Conservation (phyloP, 2,113 vertebrate species). For the Ptilorrhoa leucosticta region DNA sequence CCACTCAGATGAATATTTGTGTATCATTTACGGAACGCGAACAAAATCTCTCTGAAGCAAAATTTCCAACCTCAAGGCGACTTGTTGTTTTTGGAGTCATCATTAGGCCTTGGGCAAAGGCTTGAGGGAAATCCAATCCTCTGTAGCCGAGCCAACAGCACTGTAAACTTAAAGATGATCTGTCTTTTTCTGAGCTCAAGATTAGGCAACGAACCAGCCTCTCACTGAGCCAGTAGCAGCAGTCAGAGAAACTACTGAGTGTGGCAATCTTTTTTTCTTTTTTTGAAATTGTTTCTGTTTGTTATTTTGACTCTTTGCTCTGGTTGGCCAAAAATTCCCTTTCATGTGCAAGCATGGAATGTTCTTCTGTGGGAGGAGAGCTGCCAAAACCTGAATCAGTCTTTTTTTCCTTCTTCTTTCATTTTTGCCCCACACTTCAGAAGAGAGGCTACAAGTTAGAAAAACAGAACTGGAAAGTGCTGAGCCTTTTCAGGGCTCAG, state of each 20-base stretch:
- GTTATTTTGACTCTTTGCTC: background rate
- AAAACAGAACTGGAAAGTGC: background rate
- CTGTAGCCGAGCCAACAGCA: conserved; percentile 28
- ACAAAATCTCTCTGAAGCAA: conserved; percentile 28
- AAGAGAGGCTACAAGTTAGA: background rate
- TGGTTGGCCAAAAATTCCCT: background rate
- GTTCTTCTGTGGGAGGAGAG: background rate
- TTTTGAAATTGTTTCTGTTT: conserved; percentile 8
- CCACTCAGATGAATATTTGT: background rate
- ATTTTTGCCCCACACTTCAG: background rate
- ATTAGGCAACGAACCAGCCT: background rate
- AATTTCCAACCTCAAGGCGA: conserved; percentile 48
- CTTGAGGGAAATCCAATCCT: conserved; percentile 47
- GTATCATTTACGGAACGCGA: background rate
- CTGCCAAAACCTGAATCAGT: background rate
- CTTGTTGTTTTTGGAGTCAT: conserved; percentile 55
- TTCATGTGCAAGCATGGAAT: background rate
- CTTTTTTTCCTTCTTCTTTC: background rate
- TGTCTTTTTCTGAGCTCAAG: background rate
- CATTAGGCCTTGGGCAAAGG: background rate
- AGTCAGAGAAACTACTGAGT: background rate
- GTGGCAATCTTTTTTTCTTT: background rate
- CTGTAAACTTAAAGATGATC: conserved; percentile 21
- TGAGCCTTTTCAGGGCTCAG: background rate
- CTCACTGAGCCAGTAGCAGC: background rate